These are phyloP conservation scores for Knipowitschia caucasica DNA, from an alignment of 2,797 vertebrate genomes.

Conservation along the genomic window DNA sequence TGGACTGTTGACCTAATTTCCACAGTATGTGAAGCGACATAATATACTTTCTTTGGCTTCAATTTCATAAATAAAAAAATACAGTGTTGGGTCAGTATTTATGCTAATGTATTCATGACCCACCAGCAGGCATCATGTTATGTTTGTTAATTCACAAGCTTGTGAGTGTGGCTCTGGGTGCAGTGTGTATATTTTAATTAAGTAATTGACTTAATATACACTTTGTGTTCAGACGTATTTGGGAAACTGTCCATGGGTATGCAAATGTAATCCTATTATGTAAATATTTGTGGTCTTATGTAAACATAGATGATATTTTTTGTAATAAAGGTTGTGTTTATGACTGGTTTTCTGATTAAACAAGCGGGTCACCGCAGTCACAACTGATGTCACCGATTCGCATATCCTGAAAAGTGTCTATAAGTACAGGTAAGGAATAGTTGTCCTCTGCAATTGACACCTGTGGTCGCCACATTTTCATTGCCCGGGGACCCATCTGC, in stretches of 20 bases:
- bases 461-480: too few relatives aligned
- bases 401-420: too few relatives aligned
- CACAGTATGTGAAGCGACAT: slow-evolving; percentile 7
- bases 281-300: slow-evolving; percentile 47
- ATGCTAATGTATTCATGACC: slow-evolving; percentile 70
- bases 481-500: too few relatives aligned
- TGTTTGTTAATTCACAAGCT: slow-evolving; percentile 57
- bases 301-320: slow-evolving; percentile 33
- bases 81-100: slow-evolving; percentile 63
- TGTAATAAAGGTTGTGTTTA: slow-evolving; percentile 32
- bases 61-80: slow-evolving; percentile 70
- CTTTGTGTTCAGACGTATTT: slow-evolving; percentile 15
- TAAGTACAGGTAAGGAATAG: too few relatives aligned
- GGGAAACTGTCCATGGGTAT: slow-evolving; percentile 10
- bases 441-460: too few relatives aligned
- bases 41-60: slow-evolving; percentile 27
- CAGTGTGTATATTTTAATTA: slow-evolving; percentile 39
- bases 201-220: slow-evolving; percentile 32
- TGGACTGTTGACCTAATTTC: slow-evolving; percentile 66
- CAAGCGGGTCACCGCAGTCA: slow-evolving; percentile 15
- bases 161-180: slow-evolving; percentile 20
- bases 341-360: slow-evolving; percentile 41
- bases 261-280: slow-evolving; percentile 41
- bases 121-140: slow-evolving; percentile 64
- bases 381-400: slow-evolving; percentile 3